Evolutionary conservation across 2,888 invertebrate genomes (phyloP).

Genomic region (Monoplex corrugatus): DNA sequence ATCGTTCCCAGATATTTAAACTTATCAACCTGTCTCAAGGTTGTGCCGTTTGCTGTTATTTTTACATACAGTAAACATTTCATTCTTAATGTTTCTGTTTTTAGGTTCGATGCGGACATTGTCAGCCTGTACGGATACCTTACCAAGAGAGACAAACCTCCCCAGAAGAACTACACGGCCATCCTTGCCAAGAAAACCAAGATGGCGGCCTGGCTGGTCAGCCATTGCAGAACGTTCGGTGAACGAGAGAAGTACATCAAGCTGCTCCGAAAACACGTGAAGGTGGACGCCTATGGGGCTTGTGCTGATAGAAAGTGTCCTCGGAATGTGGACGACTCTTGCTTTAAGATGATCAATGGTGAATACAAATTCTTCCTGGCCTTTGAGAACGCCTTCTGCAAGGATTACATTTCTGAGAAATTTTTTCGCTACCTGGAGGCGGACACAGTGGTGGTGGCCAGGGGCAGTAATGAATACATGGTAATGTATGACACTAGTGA

Average conservation of each 20-base stretch:
- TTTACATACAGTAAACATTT: not conserved
- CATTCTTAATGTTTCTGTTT: not conserved
- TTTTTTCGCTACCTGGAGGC: slow-evolving; percentile 52
- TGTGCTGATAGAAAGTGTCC: slow-evolving; percentile 46
- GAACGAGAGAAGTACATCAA: slow-evolving; percentile 47
- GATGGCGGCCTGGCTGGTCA: slow-evolving; percentile 45
- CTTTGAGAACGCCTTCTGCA: slow-evolving; percentile 56
- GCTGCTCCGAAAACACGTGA: slow-evolving; percentile 25
- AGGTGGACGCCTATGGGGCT: slow-evolving; percentile 49
- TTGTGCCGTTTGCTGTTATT: not conserved
- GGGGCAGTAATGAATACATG: slow-evolving; percentile 47
- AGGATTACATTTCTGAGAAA: slow-evolving; percentile 58
- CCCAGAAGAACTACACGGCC: slow-evolving; percentile 26
- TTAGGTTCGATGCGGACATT: slow-evolving; percentile 29
- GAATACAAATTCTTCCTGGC: slow-evolving; percentile 57
- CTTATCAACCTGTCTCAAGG: too few species aligned
- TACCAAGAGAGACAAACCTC: not conserved
- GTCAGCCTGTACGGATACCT: slow-evolving; percentile 8
- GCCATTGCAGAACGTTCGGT: slow-evolving; percentile 37
- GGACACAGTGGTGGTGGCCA: slow-evolving; percentile 46
- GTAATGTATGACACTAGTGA: not conserved
- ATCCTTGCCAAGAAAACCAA: slow-evolving; percentile 48
- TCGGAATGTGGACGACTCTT: slow-evolving; percentile 40
- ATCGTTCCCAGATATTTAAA: too few species aligned
- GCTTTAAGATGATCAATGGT: slow-evolving; percentile 35